Conservation (phyloP, 2,888 invertebrate genomes). For the Allolobophora icterica region DNA sequence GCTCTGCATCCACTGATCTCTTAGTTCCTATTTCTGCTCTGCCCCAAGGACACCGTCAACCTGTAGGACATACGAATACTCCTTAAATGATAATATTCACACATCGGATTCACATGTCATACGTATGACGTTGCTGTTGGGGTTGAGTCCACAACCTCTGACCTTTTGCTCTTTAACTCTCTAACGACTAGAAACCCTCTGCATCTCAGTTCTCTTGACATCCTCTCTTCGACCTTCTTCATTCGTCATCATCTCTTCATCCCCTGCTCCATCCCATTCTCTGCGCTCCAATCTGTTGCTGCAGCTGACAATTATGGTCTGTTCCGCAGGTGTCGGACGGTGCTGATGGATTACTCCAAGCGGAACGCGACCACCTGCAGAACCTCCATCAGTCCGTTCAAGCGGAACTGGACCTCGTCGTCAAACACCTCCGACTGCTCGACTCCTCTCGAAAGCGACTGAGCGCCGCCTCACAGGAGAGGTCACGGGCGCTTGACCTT, state of each 20-base stretch:
- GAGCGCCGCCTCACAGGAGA: neutral
- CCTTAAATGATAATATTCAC: too few relatives aligned
- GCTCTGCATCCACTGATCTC: too few relatives aligned
- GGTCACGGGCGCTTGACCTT: neutral
- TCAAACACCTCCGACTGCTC: neutral
- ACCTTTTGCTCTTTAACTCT: neutral
- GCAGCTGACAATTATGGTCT: neutral
- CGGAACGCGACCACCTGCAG: constrained; percentile 6
- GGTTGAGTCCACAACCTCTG: neutral
- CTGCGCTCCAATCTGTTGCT: too few relatives aligned
- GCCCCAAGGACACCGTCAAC: too few relatives aligned
- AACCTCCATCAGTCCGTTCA: neutral
- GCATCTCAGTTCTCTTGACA: neutral
- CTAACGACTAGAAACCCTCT: neutral
- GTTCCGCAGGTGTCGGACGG: neutral
- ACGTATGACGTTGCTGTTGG: too few relatives aligned
- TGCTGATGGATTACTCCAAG: neutral
- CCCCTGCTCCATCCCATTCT: too few relatives aligned
- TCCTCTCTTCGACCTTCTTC: neutral
- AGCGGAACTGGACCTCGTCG: neutral
- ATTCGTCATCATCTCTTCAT: neutral
- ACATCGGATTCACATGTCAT: too few relatives aligned
- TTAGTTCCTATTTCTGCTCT: too few relatives aligned
- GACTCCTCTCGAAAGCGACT: neutral
- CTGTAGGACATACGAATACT: too few relatives aligned